Conservation (phyloP, 2,797 vertebrate species). For the Lemur catta region DNA sequence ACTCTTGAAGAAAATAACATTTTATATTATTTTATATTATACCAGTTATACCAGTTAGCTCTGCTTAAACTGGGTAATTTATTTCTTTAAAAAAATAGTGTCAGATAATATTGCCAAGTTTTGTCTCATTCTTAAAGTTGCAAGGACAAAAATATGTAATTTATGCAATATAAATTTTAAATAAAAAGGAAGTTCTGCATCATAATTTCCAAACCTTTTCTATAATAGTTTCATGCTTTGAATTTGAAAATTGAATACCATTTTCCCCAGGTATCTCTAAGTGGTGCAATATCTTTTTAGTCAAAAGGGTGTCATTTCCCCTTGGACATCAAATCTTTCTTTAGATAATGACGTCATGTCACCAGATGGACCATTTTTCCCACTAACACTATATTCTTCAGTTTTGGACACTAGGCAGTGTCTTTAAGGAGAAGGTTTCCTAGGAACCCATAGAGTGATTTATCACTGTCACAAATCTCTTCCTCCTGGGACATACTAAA, state of each 20-base stretch:
- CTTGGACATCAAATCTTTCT: not conserved
- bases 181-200: not conserved
- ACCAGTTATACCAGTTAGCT: not conserved
- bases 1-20: not conserved
- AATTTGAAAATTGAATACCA: not conserved
- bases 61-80: not conserved
- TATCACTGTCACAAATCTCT: not conserved
- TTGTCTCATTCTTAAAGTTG: not conserved
- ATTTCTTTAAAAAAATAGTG: not conserved
- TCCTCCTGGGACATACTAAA: not conserved
- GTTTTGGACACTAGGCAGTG: not conserved
- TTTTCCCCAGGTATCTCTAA: slow-evolving; percentile 5
- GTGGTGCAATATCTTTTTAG: not conserved
- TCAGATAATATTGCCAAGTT: not conserved
- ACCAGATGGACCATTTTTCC: not conserved
- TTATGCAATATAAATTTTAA: not conserved
- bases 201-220: not conserved
- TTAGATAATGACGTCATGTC: not conserved
- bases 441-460: not conserved
- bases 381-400: not conserved
- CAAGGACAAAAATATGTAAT: not conserved
- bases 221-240: not conserved
- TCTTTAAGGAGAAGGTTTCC: not conserved
- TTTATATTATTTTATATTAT: not conserved
- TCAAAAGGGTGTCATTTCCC: not conserved